These are phyloP conservation scores for Ptilonorhynchus violaceus DNA, from an alignment of 2,113 vertebrate genomes.

Conservation along the genomic window DNA sequence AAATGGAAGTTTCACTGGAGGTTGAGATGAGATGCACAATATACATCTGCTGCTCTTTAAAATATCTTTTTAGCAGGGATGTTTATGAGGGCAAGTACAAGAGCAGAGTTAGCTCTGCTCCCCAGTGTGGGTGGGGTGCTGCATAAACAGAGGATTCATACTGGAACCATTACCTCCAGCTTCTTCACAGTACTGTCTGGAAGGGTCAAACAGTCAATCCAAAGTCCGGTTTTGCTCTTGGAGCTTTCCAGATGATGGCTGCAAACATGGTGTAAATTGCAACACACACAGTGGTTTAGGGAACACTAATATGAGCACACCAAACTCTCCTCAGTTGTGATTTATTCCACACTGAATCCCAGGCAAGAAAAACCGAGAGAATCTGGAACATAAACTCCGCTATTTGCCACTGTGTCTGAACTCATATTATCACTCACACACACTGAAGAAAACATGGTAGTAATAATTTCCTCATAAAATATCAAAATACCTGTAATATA, in stretches of 20 bases:
- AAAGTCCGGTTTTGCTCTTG: neutral
- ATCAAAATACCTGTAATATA: constrained; percentile 8
- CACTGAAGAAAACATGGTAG: neutral
- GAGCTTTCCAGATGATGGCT: neutral
- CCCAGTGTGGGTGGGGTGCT: neutral
- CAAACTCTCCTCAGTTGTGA: neutral
- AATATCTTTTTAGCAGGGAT: neutral
- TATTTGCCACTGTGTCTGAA: neutral
- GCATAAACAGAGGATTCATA: neutral
- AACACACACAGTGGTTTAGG: neutral
- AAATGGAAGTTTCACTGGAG: constrained; percentile 9
- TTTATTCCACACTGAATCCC: neutral
- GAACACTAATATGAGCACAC: neutral
- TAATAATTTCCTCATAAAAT: constrained; percentile 10
- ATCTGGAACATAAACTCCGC: neutral
- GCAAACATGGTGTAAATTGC: neutral
- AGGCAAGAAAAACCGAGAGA: neutral
- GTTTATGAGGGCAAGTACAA: neutral
- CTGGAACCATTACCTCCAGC: neutral
- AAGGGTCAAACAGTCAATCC: neutral
- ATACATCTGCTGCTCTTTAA: neutral
- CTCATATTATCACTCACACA: neutral
- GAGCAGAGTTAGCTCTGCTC: neutral
- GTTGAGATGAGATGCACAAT: neutral
- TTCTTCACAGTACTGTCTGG: neutral